Percentiles rank a stretch among this genome's conserved stretches.
phyloP scores from a whole-genome alignment of 2,888 invertebrate species.

The Sinohyriopsis cumingii region DNA sequence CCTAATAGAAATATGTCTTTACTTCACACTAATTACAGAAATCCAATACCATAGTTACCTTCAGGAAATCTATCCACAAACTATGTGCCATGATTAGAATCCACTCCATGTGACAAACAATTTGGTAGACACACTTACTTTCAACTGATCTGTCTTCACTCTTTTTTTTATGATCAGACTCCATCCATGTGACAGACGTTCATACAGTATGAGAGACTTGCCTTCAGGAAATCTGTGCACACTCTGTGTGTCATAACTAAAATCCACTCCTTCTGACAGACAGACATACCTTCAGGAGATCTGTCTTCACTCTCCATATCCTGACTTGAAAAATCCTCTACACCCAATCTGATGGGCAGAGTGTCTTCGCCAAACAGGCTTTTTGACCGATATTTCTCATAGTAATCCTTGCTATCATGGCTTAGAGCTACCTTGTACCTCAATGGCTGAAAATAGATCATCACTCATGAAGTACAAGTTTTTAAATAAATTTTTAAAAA shows the following conservation, averaged over 20 bases:
- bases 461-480: neutral
- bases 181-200: too few relatives aligned
- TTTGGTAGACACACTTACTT: too few relatives aligned
- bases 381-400: slow-evolving; percentile 73
- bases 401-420: slow-evolving; percentile 92
- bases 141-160: too few relatives aligned
- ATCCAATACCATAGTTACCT: too few relatives aligned
- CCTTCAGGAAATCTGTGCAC: neutral
- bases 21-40: too few relatives aligned
- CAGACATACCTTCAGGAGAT: slow-evolving; percentile 54
- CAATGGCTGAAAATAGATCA: slow-evolving; percentile 80
- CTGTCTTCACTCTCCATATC: slow-evolving; percentile 44
- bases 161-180: too few relatives aligned
- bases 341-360: slow-evolving; percentile 55
- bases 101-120: too few relatives aligned
- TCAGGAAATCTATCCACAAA: too few relatives aligned
- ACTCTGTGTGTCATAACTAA: neutral
- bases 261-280: neutral
- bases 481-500: neutral
- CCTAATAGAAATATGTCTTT: too few relatives aligned
- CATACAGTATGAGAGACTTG: too few relatives aligned
- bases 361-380: slow-evolving; percentile 63
- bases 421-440: slow-evolving; percentile 95
- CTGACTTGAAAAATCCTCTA: slow-evolving; percentile 46
- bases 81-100: too few relatives aligned